These are phyloP conservation scores for Oxytorus armatus DNA, from an alignment of 2,888 invertebrate genomes.

Conservation along the genomic window DNA sequence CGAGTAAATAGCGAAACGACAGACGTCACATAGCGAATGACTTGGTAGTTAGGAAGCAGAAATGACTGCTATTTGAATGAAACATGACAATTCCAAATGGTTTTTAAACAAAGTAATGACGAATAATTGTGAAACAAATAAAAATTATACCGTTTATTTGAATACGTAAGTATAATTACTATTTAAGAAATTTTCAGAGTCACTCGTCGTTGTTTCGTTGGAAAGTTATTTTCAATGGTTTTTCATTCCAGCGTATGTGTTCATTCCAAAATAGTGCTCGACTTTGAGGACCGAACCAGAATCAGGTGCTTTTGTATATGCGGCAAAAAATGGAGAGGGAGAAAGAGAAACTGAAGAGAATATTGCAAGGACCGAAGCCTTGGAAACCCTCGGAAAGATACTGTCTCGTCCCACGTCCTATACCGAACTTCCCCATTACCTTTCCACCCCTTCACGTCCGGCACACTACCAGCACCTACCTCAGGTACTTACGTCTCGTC, in stretches of 20 bases:
- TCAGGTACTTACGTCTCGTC: conserved; percentile 70
- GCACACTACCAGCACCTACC: conserved; percentile 5
- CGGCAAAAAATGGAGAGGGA: conserved; percentile 15
- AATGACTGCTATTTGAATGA: not conserved
- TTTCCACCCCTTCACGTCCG: conserved; percentile 39
- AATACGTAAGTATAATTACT: not conserved
- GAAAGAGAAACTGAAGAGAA: conserved; percentile 12
- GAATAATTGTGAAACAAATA: not conserved
- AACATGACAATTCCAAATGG: not conserved
- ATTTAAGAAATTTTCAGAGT: not conserved
- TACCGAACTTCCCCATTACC: conserved; percentile 32
- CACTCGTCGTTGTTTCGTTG: not conserved
- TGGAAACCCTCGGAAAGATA: conserved; percentile 58
- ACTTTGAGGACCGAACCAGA: too few relatives aligned
- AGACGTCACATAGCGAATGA: not conserved
- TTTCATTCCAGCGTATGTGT: not conserved
- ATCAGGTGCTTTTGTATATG: conserved; percentile 1
- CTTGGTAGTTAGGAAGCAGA: not conserved
- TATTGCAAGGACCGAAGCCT: conserved; percentile 7
- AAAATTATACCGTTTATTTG: not conserved
- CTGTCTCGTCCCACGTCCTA: conserved; percentile 41
- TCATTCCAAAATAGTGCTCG: too few relatives aligned
- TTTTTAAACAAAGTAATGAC: not conserved
- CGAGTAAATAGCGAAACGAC: conserved; percentile 20
- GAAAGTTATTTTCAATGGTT: not conserved